Percentiles rank a stretch among this genome's conserved stretches.
Evolutionary conservation across 2,888 invertebrate species (phyloP).

Genomic region (Pandemis corylana): DNA sequence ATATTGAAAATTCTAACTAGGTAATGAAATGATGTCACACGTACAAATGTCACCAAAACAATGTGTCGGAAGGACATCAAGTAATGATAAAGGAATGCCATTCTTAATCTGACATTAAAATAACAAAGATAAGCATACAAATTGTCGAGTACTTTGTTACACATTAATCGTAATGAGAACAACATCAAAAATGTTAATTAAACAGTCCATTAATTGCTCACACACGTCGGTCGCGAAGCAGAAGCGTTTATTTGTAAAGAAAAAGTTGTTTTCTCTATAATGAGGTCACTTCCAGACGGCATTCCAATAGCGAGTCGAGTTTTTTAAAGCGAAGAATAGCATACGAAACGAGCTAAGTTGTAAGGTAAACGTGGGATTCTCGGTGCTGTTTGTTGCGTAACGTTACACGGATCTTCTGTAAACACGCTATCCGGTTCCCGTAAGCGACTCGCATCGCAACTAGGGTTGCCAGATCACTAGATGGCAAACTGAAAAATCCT

Average conservation of each 20-base stretch:
- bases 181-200: constrained; percentile 19
- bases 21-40: constrained; percentile 40
- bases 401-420: constrained; percentile 62
- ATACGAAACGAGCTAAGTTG: constrained; percentile 51
- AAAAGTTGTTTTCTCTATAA: constrained; percentile 20
- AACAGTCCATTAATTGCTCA: constrained; percentile 23
- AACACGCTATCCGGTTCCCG: constrained; percentile 60
- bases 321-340: constrained; percentile 51
- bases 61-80: constrained; percentile 36
- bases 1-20: too few species aligned
- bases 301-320: constrained; percentile 47
- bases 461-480: not conserved
- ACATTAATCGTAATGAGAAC: constrained; percentile 3
- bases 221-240: constrained; percentile 7
- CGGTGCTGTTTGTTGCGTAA: constrained; percentile 61
- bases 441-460: constrained; percentile 30
- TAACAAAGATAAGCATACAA: constrained; percentile 34
- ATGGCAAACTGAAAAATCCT: not conserved
- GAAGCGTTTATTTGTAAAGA: constrained; percentile 1
- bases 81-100: constrained; percentile 29
- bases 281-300: constrained; percentile 25
- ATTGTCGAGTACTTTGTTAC: constrained; percentile 15
- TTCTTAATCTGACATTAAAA: constrained; percentile 27
- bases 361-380: constrained; percentile 50
- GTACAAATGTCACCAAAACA: constrained; percentile 43